A percentile compares a stretch with the other conserved stretches of the same genome.
phyloP scores from a whole-genome alignment of 2,797 vertebrate species.

The Delichon dasypus region DNA sequence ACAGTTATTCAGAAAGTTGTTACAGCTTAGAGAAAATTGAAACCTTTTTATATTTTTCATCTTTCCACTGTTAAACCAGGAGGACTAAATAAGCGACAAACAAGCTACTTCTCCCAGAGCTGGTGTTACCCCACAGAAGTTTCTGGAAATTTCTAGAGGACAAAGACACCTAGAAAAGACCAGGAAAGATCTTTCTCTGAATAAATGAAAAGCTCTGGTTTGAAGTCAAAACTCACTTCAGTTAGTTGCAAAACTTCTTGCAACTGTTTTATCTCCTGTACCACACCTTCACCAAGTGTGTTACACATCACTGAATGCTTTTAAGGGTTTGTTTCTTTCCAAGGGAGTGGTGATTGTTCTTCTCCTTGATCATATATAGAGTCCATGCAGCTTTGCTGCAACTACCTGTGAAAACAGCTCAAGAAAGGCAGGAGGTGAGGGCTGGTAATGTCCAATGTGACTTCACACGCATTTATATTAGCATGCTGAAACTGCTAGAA shows the following conservation, averaged over 20 bases:
- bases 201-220: background rate
- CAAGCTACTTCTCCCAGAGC: background rate
- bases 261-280: background rate
- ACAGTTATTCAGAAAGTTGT: background rate
- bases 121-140: background rate
- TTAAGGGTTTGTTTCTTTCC: background rate
- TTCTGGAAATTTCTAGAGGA: background rate
- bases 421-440: background rate
- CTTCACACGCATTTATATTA: background rate
- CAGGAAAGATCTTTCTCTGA: background rate
- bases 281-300: fast-evolving
- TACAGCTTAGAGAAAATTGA: background rate
- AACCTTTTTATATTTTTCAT: background rate
- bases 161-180: background rate
- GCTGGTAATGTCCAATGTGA: background rate
- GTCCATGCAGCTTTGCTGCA: background rate
- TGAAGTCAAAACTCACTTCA: background rate
- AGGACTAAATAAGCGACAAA: background rate
- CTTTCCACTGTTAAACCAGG: background rate
- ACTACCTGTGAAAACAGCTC: background rate
- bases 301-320: background rate
- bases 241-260: background rate
- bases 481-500: background rate
- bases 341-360: background rate
- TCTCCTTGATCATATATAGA: background rate